phyloP scores from a whole-genome alignment of 2,113 vertebrate genomes.

The Myodes glareolus region DNA sequence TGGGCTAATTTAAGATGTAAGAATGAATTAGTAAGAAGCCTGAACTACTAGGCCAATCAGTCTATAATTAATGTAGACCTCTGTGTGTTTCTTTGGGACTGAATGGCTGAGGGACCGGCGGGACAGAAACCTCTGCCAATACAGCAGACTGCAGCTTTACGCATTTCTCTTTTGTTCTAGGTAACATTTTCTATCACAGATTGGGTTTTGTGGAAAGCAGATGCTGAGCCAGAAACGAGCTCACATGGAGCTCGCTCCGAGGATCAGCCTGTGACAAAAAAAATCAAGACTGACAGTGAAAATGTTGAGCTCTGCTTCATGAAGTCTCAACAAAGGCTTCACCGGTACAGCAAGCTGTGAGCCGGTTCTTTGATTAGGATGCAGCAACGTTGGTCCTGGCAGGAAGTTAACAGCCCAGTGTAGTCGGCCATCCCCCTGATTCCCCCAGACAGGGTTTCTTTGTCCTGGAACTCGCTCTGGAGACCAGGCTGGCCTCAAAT shows the following conservation, averaged over 20 bases:
- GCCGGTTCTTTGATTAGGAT: background rate
- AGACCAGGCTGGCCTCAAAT: too few species aligned
- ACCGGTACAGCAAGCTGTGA: background rate
- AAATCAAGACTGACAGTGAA: background rate
- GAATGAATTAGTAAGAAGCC: too few species aligned
- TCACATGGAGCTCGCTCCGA: background rate
- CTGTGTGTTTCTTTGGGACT: too few species aligned
- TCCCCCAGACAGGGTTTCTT: background rate
- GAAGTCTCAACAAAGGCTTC: background rate
- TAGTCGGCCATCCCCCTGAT: too few species aligned
- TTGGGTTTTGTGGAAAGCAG: background rate
- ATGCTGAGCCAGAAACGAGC: background rate
- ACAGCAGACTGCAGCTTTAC: background rate
- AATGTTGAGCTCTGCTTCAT: background rate
- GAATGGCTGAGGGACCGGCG: too few species aligned
- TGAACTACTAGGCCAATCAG: too few species aligned
- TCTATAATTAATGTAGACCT: too few species aligned
- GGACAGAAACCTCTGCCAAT: too few species aligned
- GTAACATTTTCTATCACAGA: background rate
- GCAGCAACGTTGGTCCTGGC: background rate
- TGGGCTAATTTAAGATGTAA: too few species aligned
- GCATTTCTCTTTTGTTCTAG: background rate
- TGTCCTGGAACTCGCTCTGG: background rate
- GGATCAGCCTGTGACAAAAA: background rate
- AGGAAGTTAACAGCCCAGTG: background rate